Percentiles rank a stretch among this genome's conserved stretches.
Conservation (phyloP, 2,797 vertebrate species). For the Sphaeramia orbicularis region DNA sequence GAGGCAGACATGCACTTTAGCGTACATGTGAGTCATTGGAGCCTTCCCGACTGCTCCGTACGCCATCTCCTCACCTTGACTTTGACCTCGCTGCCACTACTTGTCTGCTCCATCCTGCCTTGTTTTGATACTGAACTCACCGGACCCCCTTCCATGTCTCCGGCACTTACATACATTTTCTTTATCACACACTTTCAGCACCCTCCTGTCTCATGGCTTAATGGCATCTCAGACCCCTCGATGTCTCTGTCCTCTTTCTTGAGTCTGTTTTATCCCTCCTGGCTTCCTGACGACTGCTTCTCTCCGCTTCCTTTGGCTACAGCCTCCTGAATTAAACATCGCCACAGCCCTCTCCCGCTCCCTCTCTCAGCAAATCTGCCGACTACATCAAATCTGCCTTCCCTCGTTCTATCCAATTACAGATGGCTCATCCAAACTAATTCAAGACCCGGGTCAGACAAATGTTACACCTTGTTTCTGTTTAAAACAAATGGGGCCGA, state of each 20-base stretch:
- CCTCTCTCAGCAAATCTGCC: conserved; percentile 67
- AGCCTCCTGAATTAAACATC: conserved; percentile 82
- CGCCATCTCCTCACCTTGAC: conserved; percentile 70
- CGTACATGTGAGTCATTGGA: conserved; percentile 58
- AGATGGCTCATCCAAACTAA: conserved; percentile 76
- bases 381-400: conserved; percentile 77
- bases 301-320: conserved; percentile 56
- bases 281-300: conserved; percentile 60
- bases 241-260: conserved; percentile 61
- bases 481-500: conserved; percentile 62
- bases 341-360: conserved; percentile 55
- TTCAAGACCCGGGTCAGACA: conserved; percentile 71
- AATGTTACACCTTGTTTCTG: conserved; percentile 75
- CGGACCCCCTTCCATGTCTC: conserved; percentile 46
- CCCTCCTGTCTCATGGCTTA: conserved; percentile 61
- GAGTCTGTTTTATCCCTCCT: conserved; percentile 69
- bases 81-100: conserved; percentile 72
- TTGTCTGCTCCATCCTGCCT: conserved; percentile 44
- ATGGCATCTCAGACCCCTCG: conserved; percentile 58
- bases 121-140: conserved; percentile 59
- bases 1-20: conserved; percentile 9
- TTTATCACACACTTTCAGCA: conserved; percentile 63
- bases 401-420: conserved; percentile 80
- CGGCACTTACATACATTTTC: conserved; percentile 50
- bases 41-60: conserved; percentile 19